Evolutionary conservation across 1,140 invertebrate genomes (phyloP), one percentile per base, ranked within the genome.

Genomic region (Cotesia glomerata): DNA sequence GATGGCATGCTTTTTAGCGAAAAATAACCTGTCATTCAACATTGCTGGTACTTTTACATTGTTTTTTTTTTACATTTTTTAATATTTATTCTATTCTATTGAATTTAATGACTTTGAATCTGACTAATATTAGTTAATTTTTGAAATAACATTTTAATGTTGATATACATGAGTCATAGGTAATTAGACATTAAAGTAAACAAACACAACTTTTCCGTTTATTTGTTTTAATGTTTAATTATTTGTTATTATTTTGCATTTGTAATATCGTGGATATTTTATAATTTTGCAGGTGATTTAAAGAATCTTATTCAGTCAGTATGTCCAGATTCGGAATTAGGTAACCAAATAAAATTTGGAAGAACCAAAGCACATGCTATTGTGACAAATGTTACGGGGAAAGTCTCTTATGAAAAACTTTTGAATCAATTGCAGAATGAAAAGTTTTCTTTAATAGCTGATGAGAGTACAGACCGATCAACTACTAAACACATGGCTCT

Each of bases 401-500:
- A 59, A 58, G 56, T 51, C 59, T 35, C 35, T 3, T 54, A 59
- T 14, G 26, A 73, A 11, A 39, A 69, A 39, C 35, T 77, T 8
- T 36, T 72, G 1, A 11, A 45, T 8, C 14, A 32, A 9, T 26
- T 78, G 16, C 56, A 66, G n/a, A 56, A 32, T 5, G 7, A 64
- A 7, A 76, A 75, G 36, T 79, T 79, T 36, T 69, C 70, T 4
- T 7, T 78, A 2, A 67, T 79, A 4, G 67, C 76, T 11, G 77
- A 79, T 45, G 76, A 79, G 49, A 77, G 67, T 0, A 79, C 73
- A 1, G 76, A 79, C 51, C 69, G 73, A 9, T 63, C 72, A 3
- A 18, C 51, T 1, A 51, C 16, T 18, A 78, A 77, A 69, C 56
- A 75, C 61, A 67, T 75, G 13, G 70, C 62, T 3, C 8, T 79